Conservation (phyloP, 1,140 invertebrate species). For the Holcopasites calliopsidis region DNA sequence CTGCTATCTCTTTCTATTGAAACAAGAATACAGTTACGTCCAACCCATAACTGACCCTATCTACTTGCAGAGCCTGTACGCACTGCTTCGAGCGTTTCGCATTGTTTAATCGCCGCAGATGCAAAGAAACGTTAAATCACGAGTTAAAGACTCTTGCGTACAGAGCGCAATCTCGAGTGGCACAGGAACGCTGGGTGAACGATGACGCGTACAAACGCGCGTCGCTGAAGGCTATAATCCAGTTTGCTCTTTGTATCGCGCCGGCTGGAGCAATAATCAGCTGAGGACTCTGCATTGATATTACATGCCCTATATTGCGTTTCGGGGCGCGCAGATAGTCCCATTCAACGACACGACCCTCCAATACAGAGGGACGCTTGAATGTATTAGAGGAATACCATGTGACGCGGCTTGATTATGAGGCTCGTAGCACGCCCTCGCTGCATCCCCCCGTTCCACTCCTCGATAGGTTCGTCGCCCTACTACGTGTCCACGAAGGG, state of each 20-base stretch:
- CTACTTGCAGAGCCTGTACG: neutral
- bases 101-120: too few relatives aligned
- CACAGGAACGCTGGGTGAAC: neutral
- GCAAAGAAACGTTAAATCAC: neutral
- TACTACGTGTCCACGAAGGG: neutral
- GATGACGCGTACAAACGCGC: conserved; percentile 9
- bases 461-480: neutral
- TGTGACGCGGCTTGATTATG: conserved; percentile 64
- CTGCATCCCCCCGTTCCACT: neutral
- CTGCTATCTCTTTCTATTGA: neutral
- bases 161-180: conserved; percentile 1
- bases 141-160: neutral
- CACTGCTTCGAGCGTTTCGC: too few relatives aligned
- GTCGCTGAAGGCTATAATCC: conserved; percentile 20
- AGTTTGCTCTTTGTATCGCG: conserved; percentile 38
- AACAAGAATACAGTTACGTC: neutral
- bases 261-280: conserved; percentile 50
- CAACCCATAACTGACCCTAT: neutral
- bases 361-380: conserved; percentile 37
- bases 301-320: conserved; percentile 43
- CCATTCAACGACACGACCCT: conserved; percentile 40
- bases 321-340: conserved; percentile 37
- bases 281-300: conserved; percentile 40
- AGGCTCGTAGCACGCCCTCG: conserved; percentile 39
- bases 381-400: conserved; percentile 53